Conservation (phyloP, 2,113 vertebrate species). For the Oophaga pumilio region DNA sequence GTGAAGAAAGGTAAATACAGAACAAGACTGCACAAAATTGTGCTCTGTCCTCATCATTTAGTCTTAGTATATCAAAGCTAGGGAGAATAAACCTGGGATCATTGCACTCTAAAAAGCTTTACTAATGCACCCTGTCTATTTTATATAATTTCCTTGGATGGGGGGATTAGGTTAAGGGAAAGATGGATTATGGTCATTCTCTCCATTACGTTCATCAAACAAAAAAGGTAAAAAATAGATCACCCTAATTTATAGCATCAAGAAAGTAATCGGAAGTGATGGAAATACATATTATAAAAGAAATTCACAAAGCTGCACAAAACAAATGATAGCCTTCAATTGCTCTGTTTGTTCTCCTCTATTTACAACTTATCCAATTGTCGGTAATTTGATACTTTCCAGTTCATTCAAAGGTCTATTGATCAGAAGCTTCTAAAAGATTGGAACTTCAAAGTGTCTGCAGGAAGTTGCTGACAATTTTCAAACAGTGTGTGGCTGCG, state of each 20-base stretch:
- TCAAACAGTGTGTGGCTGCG: conserved; percentile 40
- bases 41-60: background rate
- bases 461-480: conserved; percentile 56
- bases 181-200: background rate
- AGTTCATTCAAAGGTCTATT: conserved; percentile 57
- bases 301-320: conserved; percentile 13
- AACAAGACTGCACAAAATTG: background rate
- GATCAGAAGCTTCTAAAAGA: conserved; percentile 55
- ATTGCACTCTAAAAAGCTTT: background rate
- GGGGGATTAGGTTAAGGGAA: background rate
- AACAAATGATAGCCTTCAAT: conserved; percentile 43
- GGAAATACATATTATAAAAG: conserved; percentile 18
- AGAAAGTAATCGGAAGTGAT: background rate
- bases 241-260: background rate
- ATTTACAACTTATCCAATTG: conserved; percentile 50
- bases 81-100: background rate
- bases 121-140: background rate
- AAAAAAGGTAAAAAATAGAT: background rate
- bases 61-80: background rate
- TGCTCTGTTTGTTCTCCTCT: conserved; percentile 14
- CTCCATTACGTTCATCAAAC: background rate
- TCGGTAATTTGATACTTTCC: conserved; percentile 43
- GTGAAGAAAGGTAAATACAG: background rate
- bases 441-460: conserved; percentile 56
- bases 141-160: background rate